Evolutionary conservation across 2,113 vertebrate genomes (phyloP).

Genomic region (Gymnogyps californianus): DNA sequence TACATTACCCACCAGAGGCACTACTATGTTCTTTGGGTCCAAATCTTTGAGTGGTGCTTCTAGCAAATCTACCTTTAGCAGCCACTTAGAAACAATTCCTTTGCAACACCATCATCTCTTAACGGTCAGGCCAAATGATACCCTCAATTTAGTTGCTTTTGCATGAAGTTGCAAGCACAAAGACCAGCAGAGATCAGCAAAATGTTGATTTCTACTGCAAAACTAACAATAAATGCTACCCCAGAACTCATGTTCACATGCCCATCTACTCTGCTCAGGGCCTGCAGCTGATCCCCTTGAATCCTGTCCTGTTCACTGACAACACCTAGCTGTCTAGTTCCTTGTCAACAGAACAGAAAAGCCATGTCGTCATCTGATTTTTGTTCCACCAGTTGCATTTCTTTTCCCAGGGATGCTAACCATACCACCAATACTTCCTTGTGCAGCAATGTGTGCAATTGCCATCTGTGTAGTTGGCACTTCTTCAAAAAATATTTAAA

Average conservation of each 20-base stretch:
- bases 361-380: background rate
- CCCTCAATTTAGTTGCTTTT: background rate
- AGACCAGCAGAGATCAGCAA: background rate
- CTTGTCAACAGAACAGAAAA: background rate
- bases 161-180: background rate
- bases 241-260: background rate
- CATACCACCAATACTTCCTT: background rate
- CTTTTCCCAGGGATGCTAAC: background rate
- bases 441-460: background rate
- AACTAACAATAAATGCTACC: background rate
- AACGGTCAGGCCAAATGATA: background rate
- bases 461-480: conserved; percentile 50
- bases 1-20: rapidly evolving
- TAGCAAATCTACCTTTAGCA: background rate
- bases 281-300: background rate
- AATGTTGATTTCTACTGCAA: background rate
- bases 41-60: background rate
- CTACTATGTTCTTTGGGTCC: background rate
- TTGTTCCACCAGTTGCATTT: background rate
- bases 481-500: conserved; percentile 32
- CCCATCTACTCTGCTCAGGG: background rate
- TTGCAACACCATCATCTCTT: background rate
- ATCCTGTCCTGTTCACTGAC: background rate
- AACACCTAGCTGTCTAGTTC: background rate
- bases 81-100: background rate